Base-by-base conservation (phyloP, 2,113 vertebrate genomes). In the Sinocyclocheilus anophthalmus region DNA sequence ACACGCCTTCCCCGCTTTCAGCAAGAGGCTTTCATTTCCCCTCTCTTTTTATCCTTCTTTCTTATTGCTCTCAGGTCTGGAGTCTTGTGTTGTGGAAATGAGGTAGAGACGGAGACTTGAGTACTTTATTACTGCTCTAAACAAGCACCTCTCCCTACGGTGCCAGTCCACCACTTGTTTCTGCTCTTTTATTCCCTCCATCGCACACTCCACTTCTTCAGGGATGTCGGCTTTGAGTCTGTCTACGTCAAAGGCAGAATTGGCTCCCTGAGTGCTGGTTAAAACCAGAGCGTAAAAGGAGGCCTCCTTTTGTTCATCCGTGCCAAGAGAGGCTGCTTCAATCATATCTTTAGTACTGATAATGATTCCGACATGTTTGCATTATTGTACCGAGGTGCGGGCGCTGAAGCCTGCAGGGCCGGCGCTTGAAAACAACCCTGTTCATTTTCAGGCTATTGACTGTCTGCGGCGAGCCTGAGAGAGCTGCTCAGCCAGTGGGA, bases 371-470 rank as follows among this genome's bases (percentile, higher is more conserved):
- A 93, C 94, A 93, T 89, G 91, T 95, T 95, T 92, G 93, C 72
- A 77, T 88, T 95, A 92, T 92, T 89, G 91, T 91, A 50, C 83
- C 53, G 75, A 93, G 89, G 90, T 93, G 94, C 94, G 91, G 92
- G 92, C 94, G 48, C 91, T 93, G 91, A 87, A 63, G 90, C 94
- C 93, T 95, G 94, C 89, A 89, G 93, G 93, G 91, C 61, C 42
- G 57, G 92, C 92, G 90, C 92, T 93, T 93, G 94, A 95, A 94
- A 95, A 91, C 85, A 88, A 94, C 92, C 93, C 94, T 91, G 92
- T 94, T 94, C 93, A 94, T 95, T 96, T 94, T 95, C 93, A 93
- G 86, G 93, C 93, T 92, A 90, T 93, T 94, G 94, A 94, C 92
- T 94, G 91, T 93, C 93, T 94, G 91, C 93, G 93, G 95, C 94